These are phyloP conservation scores for Bombus soroeensis DNA, from an alignment of 1,140 invertebrate species.

Conservation along the genomic window DNA sequence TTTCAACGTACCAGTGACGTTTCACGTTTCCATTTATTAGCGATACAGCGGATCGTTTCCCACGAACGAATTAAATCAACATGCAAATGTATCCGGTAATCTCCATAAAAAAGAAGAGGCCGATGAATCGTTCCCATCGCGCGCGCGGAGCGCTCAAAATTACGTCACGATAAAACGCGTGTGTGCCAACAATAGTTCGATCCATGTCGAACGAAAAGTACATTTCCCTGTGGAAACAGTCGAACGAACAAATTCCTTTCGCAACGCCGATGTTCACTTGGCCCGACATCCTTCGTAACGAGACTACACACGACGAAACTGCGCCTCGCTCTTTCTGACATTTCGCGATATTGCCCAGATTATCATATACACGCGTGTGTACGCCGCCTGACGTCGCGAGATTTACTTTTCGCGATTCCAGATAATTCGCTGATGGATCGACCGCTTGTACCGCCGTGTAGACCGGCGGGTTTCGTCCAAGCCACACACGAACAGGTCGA, in stretches of 20 bases:
- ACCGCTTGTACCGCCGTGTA: background rate
- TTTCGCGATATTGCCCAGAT: conserved; percentile 58
- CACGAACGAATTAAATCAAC: background rate
- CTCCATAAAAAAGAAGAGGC: background rate
- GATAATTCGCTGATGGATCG: conserved; percentile 56
- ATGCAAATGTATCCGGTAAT: background rate
- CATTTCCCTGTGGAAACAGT: background rate
- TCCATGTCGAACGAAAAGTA: background rate
- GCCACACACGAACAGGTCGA: conserved; percentile 48
- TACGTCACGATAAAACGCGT: background rate
- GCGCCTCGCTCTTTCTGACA: conserved; percentile 35
- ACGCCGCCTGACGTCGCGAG: conserved; percentile 23
- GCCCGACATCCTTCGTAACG: background rate
- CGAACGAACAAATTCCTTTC: conserved; percentile 36
- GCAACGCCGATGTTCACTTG: background rate
- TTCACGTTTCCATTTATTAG: background rate
- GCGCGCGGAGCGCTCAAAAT: background rate
- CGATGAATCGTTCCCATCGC: background rate
- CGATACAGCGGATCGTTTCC: background rate
- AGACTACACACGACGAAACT: conserved; percentile 32
- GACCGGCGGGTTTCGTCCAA: no score
- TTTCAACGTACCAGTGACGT: background rate
- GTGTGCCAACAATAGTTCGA: background rate
- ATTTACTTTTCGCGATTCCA: conserved; percentile 60
- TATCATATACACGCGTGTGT: conserved; percentile 62